Evolutionary conservation across 2,113 vertebrate species (phyloP), one percentile per base, ranked within the genome.

Genomic region (Ancistrus triradiatus): DNA sequence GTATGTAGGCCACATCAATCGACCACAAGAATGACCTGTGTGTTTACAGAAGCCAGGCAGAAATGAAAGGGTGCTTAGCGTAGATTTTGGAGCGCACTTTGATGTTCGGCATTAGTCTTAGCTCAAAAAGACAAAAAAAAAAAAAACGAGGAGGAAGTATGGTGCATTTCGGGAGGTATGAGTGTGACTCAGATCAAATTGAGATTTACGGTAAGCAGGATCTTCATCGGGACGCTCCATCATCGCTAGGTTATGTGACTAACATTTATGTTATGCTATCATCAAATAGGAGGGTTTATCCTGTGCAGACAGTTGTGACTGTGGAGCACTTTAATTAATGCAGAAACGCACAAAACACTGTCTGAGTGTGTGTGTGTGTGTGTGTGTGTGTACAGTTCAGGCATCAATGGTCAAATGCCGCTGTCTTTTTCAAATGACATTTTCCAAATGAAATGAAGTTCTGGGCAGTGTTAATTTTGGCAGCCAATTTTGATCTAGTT

Each of bases 21-120:
- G 55, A 33, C 11, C 3, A 21, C 24, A 2, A 31, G 55, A 42
- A 50, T 17, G 64, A 28, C 38, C 35, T 1, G 7, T 42, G 53
- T 66, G 64, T 66, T 66, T 66, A 66, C 44, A 66, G 2, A 42
- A 47, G 28, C 37, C 19, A 58, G 44, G 46, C 35, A 58, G 43
- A 58, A 66, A 66, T 66, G 24, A 66, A 42, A 66, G 43, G 18
- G 38, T 8, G 13, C 15, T 53, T 33, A 42, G 35, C 8, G 22
- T 22, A 14, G 22, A 31, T 7, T 14, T 21, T 4, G 48, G 47
- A 7, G 22, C 24, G 52, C 6, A 38, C 43, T 56, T 65, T 65
- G 63, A 65, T 38, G 42, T 47, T 35, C 18, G 10, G 28, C 24
- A 15, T 11, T 22, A 24, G 25, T 31, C 15, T 50, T 28, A 42